phyloP scores from a whole-genome alignment of 2,113 vertebrate species.

The human (Homo sapiens) region DNA sequence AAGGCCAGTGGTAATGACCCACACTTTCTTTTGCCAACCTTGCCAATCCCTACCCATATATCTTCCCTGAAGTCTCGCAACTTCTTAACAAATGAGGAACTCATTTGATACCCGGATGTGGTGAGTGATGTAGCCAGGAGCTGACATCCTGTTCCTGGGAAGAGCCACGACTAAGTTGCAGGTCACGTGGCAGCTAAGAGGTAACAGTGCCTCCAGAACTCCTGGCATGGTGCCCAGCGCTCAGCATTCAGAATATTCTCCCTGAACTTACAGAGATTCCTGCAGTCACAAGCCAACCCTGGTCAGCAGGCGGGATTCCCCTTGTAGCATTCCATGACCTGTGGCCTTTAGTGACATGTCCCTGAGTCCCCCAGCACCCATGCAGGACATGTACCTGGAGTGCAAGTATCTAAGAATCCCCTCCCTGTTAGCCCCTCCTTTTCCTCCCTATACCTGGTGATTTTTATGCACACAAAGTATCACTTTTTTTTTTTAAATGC shows the following conservation, averaged over 20 bases:
- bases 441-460: neutral
- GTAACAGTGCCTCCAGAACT: neutral
- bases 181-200: neutral
- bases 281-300: rapidly evolving
- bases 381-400: too few relatives aligned
- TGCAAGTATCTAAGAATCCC: neutral
- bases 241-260: neutral
- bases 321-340: rapidly evolving
- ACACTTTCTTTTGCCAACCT: neutral
- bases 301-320: too few relatives aligned
- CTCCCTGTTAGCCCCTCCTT: neutral
- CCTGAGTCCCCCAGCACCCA: neutral
- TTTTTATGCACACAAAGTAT: neutral
- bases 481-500: too few relatives aligned
- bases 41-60: too few relatives aligned
- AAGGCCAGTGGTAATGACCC: neutral
- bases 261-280: rapidly evolving
- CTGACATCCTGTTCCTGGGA: neutral
- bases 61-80: neutral
- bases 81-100: neutral
- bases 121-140: neutral
- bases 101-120: neutral
- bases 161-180: neutral
- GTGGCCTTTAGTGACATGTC: neutral
- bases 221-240: too few relatives aligned